Base-by-base conservation (phyloP, 1,140 invertebrate species). In the Cephus cinctus region DNA sequence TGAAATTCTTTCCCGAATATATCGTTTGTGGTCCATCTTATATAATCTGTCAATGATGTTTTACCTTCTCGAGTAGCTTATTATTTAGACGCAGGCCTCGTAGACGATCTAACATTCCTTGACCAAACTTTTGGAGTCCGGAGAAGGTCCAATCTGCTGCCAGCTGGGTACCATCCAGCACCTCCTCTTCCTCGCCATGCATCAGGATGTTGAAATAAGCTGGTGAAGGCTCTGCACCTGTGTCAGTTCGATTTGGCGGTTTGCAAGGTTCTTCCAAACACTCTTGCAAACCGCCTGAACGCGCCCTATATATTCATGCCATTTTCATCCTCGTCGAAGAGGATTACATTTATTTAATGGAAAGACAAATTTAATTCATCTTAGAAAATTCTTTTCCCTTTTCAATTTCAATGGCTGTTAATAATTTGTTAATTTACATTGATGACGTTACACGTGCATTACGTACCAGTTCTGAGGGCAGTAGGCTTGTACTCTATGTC, bases 141-240 rank as follows among this genome's bases (percentile, higher is more conserved):
- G 91, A 89, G 73, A 96, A 97, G 2, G 90, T 92, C 83, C 89
- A 94, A 62, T 96, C 93, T 16, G 93, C 91, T 11, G 92, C 90
- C 45, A 97, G 72, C 73, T 96, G 91, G 11, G 92, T 96, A 12
- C 94, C 94, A 63, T 94, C 92, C 4, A 96, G 69, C 38, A 92
- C 82, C 72, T 92, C 86, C 20, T 90, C 86, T 47, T 87, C 81
- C 41, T 92, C 86, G 31, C 93, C 94, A 67, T 92, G 83, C 84
- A 91, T 93, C 48, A 96, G 70, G 48, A 97, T 90, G 58, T 95
- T 94, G 78, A 97, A 97, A 70, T 95, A 94, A 18, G 90, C 90
- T 25, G 90, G 90, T 20, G 93, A 95, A 39, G 93, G 92, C 75
- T 96, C 91, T 49, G 92, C 92, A 61, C 93, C 94, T 96, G 63